Evolutionary conservation across 2,888 invertebrate species (phyloP).

Genomic region (Mythimna impura): DNA sequence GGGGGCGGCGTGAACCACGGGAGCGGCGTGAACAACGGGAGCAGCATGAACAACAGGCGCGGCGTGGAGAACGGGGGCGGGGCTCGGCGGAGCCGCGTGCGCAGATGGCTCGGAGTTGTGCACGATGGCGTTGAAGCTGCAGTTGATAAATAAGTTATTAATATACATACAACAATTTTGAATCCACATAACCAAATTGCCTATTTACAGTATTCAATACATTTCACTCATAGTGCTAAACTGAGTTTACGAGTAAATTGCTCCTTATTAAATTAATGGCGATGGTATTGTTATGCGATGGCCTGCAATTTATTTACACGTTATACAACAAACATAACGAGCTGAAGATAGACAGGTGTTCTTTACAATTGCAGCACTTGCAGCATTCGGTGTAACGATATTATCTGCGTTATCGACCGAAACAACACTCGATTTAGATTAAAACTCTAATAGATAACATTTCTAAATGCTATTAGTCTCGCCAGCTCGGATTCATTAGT

Average conservation of each 20-base stretch:
- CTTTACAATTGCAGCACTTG: constrained; percentile 66
- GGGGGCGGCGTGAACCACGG: constrained; percentile 52
- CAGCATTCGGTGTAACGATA: constrained; percentile 70
- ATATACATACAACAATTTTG: constrained; percentile 16
- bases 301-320: constrained; percentile 57
- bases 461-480: constrained; percentile 79
- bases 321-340: constrained; percentile 70
- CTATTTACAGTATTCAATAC: constrained; percentile 46
- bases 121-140: constrained; percentile 86
- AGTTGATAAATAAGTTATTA: constrained; percentile 55
- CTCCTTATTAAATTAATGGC: constrained; percentile 51
- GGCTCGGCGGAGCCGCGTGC: constrained; percentile 75
- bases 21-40: constrained; percentile 58
- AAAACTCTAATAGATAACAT: constrained; percentile 67
- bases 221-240: constrained; percentile 47
- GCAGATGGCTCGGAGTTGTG: constrained; percentile 83
- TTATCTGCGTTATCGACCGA: constrained; percentile 83
- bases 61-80: constrained; percentile 67
- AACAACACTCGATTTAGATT: constrained; percentile 77
- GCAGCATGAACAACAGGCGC: constrained; percentile 67
- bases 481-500: constrained; percentile 75
- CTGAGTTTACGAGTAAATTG: constrained; percentile 52
- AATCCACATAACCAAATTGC: constrained; percentile 26
- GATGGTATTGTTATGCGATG: constrained; percentile 61
- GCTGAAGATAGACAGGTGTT: constrained; percentile 57